phyloP scores from a whole-genome alignment of 2,797 vertebrate species.

The Glossophaga mutica region DNA sequence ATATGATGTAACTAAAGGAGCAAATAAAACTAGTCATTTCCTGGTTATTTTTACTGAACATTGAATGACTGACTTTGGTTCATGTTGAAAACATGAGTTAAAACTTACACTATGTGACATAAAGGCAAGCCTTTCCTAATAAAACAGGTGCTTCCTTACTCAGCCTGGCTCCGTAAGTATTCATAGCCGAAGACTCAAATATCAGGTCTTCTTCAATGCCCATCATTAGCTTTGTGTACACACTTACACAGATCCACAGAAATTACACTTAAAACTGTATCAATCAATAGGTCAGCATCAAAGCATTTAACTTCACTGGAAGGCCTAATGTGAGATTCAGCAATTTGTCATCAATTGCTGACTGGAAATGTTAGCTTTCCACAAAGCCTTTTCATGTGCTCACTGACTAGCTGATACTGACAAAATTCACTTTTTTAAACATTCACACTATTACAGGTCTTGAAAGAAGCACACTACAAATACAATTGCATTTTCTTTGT shows the following conservation, averaged over 20 bases:
- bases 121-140: conserved; percentile 2
- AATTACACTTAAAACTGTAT: background rate
- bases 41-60: conserved; percentile 67
- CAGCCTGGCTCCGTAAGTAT: conserved; percentile 17
- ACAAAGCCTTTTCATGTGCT: background rate
- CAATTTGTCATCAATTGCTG: background rate
- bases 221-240: conserved; percentile 36
- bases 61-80: conserved; percentile 61
- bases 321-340: background rate
- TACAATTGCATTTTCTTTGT: background rate
- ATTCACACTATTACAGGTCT: background rate
- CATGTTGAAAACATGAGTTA: conserved; percentile 59
- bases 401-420: background rate
- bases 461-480: background rate
- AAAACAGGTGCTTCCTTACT: conserved; percentile 73
- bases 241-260: background rate
- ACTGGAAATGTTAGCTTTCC: background rate
- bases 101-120: conserved; percentile 47
- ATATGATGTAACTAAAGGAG: conserved; percentile 65
- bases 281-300: background rate
- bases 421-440: background rate
- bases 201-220: conserved; percentile 22
- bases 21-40: conserved; percentile 72
- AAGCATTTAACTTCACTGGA: background rate
- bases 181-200: conserved; percentile 22